phyloP scores from a whole-genome alignment of 2,113 vertebrate genomes.

The Triplophysa tibetana region DNA sequence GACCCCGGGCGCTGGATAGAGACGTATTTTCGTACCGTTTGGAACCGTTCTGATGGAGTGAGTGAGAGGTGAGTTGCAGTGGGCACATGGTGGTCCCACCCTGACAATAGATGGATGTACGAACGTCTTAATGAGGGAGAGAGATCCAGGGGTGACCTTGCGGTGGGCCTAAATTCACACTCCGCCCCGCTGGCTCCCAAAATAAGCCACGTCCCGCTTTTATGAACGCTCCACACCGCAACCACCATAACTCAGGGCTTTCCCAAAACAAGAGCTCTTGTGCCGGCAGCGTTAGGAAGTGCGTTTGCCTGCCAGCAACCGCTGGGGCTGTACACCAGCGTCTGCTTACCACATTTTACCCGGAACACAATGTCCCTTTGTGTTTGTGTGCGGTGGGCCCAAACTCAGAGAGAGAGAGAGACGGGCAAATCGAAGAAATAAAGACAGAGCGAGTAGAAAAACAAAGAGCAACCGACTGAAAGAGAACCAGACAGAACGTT shows the following conservation, averaged over 20 bases:
- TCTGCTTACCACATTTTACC: conserved; percentile 78
- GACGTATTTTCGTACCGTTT: conserved; percentile 27
- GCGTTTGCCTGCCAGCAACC: conserved; percentile 74
- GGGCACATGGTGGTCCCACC: conserved; percentile 23
- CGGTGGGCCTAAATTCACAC: conserved; percentile 51
- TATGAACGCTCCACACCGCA: conserved; percentile 64
- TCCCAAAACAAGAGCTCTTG: conserved; percentile 76
- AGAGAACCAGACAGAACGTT: too few relatives aligned
- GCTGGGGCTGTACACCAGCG: conserved; percentile 67
- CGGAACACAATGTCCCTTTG: conserved; percentile 78
- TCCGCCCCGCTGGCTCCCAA: conserved; percentile 59
- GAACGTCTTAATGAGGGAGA: conserved; percentile 7
- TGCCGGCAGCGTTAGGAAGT: conserved; percentile 77
- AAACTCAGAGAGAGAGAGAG: conserved; percentile 48
- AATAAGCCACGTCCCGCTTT: conserved; percentile 64
- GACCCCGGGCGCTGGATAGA: conserved; percentile 14
- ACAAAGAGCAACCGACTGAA: background rate
- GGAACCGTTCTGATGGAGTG: conserved; percentile 32
- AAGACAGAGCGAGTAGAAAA: background rate
- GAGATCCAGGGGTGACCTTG: conserved; percentile 40
- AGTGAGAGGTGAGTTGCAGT: conserved; percentile 19
- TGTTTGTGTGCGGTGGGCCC: conserved; percentile 72
- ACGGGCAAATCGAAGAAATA: background rate
- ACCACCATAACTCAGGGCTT: conserved; percentile 68
- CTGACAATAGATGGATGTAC: conserved; percentile 23